These are phyloP conservation scores for Endotricha flammealis DNA, from an alignment of 2,888 invertebrate genomes.

Conservation along the genomic window DNA sequence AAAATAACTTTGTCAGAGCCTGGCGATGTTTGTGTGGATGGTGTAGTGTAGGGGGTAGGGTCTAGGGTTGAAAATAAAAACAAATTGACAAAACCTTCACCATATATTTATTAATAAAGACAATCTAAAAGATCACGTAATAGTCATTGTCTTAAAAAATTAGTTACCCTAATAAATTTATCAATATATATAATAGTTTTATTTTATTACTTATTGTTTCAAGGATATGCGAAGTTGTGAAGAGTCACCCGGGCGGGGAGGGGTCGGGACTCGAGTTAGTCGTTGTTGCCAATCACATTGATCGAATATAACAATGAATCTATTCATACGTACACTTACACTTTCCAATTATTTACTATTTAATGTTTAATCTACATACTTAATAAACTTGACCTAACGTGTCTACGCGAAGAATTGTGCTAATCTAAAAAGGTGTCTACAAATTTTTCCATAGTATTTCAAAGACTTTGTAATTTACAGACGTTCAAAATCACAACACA, in stretches of 20 bases:
- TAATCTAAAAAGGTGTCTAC: conserved; percentile 76
- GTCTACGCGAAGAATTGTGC: conserved; percentile 77
- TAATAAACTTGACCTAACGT: conserved; percentile 67
- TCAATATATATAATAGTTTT: conserved; percentile 73
- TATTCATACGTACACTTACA: conserved; percentile 64
- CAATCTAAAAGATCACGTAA: conserved; percentile 79
- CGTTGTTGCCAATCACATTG: conserved; percentile 75
- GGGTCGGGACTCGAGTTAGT: conserved; percentile 58
- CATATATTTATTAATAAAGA: conserved; percentile 79
- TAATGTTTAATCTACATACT: conserved; percentile 69
- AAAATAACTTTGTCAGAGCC: too few species aligned
- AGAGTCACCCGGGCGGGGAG: conserved; percentile 52
- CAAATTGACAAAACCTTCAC: conserved; percentile 75
- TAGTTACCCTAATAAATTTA: conserved; percentile 78
- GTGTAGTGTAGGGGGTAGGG: too few species aligned
- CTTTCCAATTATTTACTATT: conserved; percentile 60
- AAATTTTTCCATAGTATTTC: conserved; percentile 59
- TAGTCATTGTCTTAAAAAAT: conserved; percentile 78
- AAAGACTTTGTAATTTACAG: conserved; percentile 75
- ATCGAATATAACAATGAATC: conserved; percentile 70
- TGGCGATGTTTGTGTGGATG: too few species aligned
- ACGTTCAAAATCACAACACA: conserved; percentile 79
- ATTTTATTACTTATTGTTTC: conserved; percentile 78
- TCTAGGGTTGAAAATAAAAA: conserved; percentile 50
- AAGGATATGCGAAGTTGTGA: conserved; percentile 78